Percentiles rank a stretch among this genome's conserved stretches.
phyloP scores from a whole-genome alignment of 2,888 invertebrate genomes.

The Octodonta nipae region DNA sequence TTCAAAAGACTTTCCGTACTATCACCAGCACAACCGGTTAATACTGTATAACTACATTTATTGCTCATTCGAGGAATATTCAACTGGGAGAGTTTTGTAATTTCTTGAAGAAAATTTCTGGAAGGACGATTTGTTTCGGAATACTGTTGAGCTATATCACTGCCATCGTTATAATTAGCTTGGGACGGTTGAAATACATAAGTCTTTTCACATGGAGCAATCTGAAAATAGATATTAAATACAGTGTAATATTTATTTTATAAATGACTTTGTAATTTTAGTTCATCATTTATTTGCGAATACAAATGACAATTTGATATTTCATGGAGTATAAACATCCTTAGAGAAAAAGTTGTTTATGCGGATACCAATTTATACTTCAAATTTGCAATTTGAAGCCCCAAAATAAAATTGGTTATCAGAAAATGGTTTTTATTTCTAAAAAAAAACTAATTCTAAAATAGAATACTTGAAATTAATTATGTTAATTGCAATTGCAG shows the following conservation, averaged over 20 bases:
- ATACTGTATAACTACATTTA: constrained; percentile 58
- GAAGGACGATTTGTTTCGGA: constrained; percentile 26
- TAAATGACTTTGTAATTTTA: neutral
- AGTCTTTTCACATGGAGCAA: constrained; percentile 33
- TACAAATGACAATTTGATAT: too few relatives aligned
- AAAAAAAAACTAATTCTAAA: too few relatives aligned
- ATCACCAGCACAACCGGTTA: constrained; percentile 46
- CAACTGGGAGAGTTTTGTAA: constrained; percentile 57
- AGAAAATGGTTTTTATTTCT: too few relatives aligned
- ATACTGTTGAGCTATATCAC: constrained; percentile 25
- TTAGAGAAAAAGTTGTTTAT: too few relatives aligned
- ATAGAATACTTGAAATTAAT: too few relatives aligned
- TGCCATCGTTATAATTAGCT: constrained; percentile 36
- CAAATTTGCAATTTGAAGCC: too few relatives aligned
- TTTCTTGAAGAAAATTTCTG: constrained; percentile 39
- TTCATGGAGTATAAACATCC: too few relatives aligned
- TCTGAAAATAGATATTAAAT: constrained; percentile 14
- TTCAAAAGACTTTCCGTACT: constrained; percentile 51
- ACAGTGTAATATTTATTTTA: neutral
- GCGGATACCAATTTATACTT: too few relatives aligned
- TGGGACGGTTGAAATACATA: constrained; percentile 36
- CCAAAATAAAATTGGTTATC: too few relatives aligned
- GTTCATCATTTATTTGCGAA: neutral
- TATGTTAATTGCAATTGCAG: too few relatives aligned
- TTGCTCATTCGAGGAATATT: constrained; percentile 51